Evolutionary conservation across 2,797 vertebrate genomes (phyloP), one percentile per base, ranked within the genome.

Genomic region (Sebastes nivosus): DNA sequence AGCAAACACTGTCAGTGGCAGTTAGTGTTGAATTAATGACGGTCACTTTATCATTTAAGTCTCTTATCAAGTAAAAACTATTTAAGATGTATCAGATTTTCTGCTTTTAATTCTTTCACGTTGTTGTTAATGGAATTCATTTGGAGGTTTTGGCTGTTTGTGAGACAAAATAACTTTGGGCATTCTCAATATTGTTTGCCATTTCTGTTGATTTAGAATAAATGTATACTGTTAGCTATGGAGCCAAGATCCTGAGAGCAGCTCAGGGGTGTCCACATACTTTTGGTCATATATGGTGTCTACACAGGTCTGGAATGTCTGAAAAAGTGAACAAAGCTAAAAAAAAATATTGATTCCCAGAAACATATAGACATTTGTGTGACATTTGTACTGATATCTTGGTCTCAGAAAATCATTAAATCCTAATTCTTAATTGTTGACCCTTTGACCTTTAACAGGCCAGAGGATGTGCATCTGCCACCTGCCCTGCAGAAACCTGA

Each of bases 381-480:
- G 18, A 22, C 55, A 24, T 66, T 9, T 42, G 13, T 55, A 18
- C 20, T 36, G 67, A 29, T 16, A 18, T 61, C 24, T 68, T 8
- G 3, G 7, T 9, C 12, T 71, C 18, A 50, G 22, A 16, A 10
- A 79, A 25, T 54, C 46, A 1, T 70, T 27, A 59, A n/a, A 30
- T 57, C 24, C 2, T 36, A 6, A 67, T 24, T 18, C 4, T 13
- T 16, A 11, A 16, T 7, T 11, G 42, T 64, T 69, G 36, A 68
- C 52, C 18, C 46, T n/a, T 61, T 61, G 46, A 55, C 65, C n/a
- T 42, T 88, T 38, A 81, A 65, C 90, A 99, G 98, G 97, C 32
- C 97, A 97, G 90, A 97, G 95, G 89, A 99, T 99, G 98, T 99
- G 98, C 80, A 99, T 99, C 90, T 99, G 98, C 86, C 96, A 98